These are phyloP conservation scores for Macrotus californicus DNA, from an alignment of 2,113 vertebrate genomes.

Conservation along the genomic window DNA sequence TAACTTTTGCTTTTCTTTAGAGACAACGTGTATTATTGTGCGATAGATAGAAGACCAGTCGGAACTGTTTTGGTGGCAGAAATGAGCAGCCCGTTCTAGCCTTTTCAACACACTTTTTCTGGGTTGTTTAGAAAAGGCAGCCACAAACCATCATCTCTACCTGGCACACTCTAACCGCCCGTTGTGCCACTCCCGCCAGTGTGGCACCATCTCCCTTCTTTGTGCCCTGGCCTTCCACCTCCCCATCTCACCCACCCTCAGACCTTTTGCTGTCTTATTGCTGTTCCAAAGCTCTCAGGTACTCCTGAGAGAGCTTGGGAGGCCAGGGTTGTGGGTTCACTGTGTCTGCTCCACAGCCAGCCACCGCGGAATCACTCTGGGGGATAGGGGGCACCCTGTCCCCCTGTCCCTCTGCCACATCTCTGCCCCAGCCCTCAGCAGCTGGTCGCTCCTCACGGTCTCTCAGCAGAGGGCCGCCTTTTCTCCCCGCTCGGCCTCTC, in stretches of 20 bases:
- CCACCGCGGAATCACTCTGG: not conserved
- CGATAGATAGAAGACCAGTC: not conserved
- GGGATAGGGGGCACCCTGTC: accelerated
- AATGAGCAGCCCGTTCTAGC: not conserved
- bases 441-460: accelerated
- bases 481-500: not conserved
- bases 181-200: not conserved
- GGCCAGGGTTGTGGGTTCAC: not conserved
- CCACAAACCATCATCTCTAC: not conserved
- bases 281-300: not conserved
- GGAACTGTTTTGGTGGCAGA: not conserved
- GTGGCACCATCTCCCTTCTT: not conserved
- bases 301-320: not conserved
- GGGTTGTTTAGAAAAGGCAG: not conserved
- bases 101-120: not conserved
- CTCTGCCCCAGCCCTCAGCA: not conserved
- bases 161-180: not conserved
- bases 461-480: not conserved
- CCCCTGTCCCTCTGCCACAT: too few species aligned
- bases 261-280: not conserved
- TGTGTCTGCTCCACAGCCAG: not conserved
- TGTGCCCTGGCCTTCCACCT: not conserved
- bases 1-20: not conserved
- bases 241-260: not conserved
- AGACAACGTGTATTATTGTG: not conserved